Conservation (phyloP, 2,113 vertebrate genomes). For the Hystrix brachyura region DNA sequence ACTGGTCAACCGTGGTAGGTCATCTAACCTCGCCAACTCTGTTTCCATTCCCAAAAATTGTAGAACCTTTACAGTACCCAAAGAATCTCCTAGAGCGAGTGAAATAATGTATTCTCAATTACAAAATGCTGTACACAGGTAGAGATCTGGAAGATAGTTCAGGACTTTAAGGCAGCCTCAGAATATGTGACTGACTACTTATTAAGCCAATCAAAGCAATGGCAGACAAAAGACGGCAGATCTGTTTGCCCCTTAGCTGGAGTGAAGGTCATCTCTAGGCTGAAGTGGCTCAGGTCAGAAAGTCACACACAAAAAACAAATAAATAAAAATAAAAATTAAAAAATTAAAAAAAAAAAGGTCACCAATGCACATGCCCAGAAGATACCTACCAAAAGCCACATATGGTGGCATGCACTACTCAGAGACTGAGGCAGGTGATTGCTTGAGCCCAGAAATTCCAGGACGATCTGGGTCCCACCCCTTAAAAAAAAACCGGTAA, state of each 20-base stretch:
- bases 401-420: background rate
- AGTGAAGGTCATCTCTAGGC: background rate
- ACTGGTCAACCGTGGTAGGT: background rate
- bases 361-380: slow-evolving; percentile 16
- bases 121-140: background rate
- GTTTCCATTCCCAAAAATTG: background rate
- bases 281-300: slow-evolving; percentile 4
- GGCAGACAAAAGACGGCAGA: background rate
- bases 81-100: background rate
- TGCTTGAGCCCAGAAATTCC: background rate
- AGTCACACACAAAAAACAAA: background rate
- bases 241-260: background rate
- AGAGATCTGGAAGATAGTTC: background rate
- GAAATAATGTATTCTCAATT: background rate
- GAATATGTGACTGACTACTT: background rate
- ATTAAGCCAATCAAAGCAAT: background rate
- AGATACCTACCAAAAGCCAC: background rate
- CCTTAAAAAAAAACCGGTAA: background rate
- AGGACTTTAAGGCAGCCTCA: background rate
- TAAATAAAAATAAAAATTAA: too few relatives aligned
- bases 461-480: too few relatives aligned
- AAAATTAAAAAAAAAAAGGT: background rate
- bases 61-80: background rate
- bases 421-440: background rate
- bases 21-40: background rate